phyloP scores from a whole-genome alignment of 2,888 invertebrate species.

The Pristionchus entomophagus region DNA sequence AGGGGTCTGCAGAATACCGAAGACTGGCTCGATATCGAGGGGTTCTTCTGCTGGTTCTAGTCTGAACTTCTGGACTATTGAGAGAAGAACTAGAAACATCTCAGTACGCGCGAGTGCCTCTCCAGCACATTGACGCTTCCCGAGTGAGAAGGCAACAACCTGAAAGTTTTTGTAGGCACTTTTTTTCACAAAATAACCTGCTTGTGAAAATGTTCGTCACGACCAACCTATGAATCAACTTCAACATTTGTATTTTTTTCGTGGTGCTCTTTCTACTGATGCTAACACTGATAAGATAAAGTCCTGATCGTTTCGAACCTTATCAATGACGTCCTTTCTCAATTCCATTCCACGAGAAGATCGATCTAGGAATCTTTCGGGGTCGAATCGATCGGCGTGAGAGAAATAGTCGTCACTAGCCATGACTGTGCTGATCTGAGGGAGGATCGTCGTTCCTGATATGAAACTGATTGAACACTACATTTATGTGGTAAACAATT shows the following conservation, averaged over 20 bases:
- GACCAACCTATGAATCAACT: background rate
- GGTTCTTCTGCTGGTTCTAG: conserved; percentile 14
- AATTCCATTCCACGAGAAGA: background rate
- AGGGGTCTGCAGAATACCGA: conserved; percentile 38
- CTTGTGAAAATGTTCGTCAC: no score
- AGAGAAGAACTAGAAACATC: conserved; percentile 43
- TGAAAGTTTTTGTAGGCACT: background rate
- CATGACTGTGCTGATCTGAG: conserved; percentile 35
- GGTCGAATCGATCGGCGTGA: conserved; percentile 5
- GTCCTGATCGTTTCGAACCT: background rate
- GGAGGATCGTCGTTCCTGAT: conserved; percentile 38
- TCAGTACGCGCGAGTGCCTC: conserved; percentile 34
- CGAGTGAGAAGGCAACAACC: conserved; percentile 48
- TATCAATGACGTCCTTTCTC: conserved; percentile 38
- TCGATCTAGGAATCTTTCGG: conserved; percentile 18
- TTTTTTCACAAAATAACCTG: no score
- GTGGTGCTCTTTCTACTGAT: background rate
- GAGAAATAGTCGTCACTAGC: background rate
- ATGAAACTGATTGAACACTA: background rate
- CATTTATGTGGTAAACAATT: background rate
- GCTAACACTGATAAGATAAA: background rate
- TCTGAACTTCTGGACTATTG: conserved; percentile 40
- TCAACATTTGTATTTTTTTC: background rate
- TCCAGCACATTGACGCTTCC: conserved; percentile 48
- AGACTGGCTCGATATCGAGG: conserved; percentile 23